These are phyloP conservation scores for Rhinoptilus africanus DNA, from an alignment of 2,113 vertebrate species.

Conservation along the genomic window DNA sequence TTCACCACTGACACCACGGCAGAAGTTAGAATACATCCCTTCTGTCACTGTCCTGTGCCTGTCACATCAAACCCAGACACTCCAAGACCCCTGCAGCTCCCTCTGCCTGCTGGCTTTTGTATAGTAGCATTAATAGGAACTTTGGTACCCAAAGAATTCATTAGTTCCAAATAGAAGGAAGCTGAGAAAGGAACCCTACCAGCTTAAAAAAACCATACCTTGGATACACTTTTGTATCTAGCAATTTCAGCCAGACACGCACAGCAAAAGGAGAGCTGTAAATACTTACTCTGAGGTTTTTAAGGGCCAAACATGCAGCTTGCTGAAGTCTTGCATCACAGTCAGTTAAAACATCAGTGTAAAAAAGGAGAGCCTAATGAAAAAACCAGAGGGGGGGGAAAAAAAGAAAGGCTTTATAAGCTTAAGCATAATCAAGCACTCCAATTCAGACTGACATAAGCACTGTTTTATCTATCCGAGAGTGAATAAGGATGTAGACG, in stretches of 20 bases:
- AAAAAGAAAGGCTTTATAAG: fast-evolving
- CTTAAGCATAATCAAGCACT: fast-evolving
- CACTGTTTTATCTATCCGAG: neutral
- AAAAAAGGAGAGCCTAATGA: conserved; percentile 83
- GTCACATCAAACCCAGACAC: neutral
- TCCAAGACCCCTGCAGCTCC: neutral
- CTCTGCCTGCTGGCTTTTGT: neutral
- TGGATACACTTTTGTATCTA: neutral
- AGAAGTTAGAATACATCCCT: neutral
- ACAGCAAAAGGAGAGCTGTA: neutral
- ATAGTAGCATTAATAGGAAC: fast-evolving
- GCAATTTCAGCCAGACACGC: neutral
- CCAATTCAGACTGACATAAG: neutral
- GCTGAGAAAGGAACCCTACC: neutral
- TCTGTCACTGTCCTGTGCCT: neutral
- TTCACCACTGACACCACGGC: neutral
- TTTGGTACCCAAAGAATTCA: neutral
- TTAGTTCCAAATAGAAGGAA: neutral
- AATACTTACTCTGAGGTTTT: conserved; percentile 83
- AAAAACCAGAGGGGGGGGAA: too few species aligned
- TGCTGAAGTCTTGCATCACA: conserved; percentile 74
- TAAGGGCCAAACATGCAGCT: conserved; percentile 86
- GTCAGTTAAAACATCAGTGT: conserved; percentile 76
- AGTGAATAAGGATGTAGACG: neutral
- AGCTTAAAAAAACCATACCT: neutral